These are phyloP conservation scores for Trochalopteron elliotii DNA, from an alignment of 2,113 vertebrate genomes.

Conservation along the genomic window DNA sequence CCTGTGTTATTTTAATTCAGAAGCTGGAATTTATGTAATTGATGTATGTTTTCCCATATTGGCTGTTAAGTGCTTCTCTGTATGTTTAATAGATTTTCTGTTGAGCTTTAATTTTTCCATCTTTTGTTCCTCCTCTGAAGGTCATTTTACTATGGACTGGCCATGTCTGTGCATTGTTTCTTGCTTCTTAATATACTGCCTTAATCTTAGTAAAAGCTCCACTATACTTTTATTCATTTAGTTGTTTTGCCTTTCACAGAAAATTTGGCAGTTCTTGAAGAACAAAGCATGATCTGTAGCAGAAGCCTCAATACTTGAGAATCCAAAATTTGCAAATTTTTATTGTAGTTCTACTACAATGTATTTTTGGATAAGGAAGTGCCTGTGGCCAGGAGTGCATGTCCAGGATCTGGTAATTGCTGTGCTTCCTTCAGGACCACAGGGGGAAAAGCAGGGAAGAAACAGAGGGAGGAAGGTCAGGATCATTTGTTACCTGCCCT, in stretches of 20 bases:
- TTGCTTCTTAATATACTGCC: not conserved
- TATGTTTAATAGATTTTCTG: not conserved
- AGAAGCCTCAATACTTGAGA: not conserved
- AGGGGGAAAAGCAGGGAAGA: not conserved
- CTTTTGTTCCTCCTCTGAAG: not conserved
- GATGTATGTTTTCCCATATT: not conserved
- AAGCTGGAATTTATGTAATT: not conserved
- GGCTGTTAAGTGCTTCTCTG: not conserved
- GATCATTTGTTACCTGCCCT: not conserved
- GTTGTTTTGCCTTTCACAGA: not conserved
- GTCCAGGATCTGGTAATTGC: not conserved
- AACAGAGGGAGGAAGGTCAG: slow-evolving; percentile 6
- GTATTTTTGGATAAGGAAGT: not conserved
- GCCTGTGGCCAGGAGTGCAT: not conserved
- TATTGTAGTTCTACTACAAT: not conserved
- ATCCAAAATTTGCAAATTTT: not conserved
- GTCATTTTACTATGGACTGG: not conserved
- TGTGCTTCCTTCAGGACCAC: not conserved
- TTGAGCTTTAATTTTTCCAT: not conserved
- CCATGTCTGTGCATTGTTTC: not conserved
- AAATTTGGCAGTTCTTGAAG: not conserved
- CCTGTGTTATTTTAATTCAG: not conserved
- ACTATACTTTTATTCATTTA: not conserved
- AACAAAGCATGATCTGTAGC: not conserved
- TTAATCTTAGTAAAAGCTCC: not conserved